phyloP scores from a whole-genome alignment of 2,113 vertebrate genomes.

The Sialia sialis region DNA sequence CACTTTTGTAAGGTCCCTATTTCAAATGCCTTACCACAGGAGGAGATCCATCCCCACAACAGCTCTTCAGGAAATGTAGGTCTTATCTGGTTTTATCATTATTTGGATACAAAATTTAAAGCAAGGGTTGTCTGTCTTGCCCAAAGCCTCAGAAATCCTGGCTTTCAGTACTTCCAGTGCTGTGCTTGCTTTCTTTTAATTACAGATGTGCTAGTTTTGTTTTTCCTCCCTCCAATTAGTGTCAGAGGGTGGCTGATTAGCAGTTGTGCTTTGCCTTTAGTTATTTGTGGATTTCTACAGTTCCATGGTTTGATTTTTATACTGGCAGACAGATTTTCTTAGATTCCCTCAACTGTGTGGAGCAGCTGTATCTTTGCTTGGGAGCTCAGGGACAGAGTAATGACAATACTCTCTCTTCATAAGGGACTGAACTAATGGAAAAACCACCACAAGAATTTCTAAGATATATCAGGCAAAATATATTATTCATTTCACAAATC shows the following conservation, averaged over 20 bases:
- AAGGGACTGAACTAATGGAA: background rate
- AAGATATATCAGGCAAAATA: background rate
- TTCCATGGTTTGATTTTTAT: background rate
- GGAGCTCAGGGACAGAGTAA: background rate
- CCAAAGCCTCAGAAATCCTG: background rate
- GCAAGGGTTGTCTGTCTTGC: background rate
- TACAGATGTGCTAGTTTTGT: background rate
- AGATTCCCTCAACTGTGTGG: rapidly evolving
- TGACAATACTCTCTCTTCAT: background rate
- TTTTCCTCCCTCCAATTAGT: background rate
- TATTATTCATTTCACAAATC: background rate
- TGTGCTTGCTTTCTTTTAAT: background rate
- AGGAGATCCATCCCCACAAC: background rate
- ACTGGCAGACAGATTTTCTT: background rate
- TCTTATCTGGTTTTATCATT: background rate
- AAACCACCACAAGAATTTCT: background rate
- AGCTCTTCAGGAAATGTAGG: background rate
- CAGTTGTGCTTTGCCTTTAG: background rate
- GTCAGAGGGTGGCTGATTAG: background rate
- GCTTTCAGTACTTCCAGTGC: background rate
- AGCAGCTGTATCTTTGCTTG: background rate
- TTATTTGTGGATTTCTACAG: background rate
- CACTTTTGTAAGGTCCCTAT: background rate
- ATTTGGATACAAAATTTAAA: background rate
- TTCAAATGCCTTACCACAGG: background rate